Evolutionary conservation across 2,797 vertebrate genomes (phyloP), one percentile per base, ranked within the genome.

Genomic region (Poeciliopsis presidionis): DNA sequence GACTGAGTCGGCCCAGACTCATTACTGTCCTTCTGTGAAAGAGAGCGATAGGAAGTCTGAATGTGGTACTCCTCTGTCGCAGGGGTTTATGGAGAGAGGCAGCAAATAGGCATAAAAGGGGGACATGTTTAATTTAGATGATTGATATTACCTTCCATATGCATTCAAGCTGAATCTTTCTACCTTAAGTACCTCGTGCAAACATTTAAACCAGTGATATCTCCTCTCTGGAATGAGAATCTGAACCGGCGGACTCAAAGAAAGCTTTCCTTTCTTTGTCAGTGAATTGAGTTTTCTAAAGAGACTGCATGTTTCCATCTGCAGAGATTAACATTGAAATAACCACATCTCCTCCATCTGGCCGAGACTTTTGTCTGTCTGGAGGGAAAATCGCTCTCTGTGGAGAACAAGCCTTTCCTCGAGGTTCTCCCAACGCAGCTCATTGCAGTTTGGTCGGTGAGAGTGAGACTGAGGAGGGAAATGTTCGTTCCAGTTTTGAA

Each of bases 71-170:
- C 22, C 65, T n/a, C 65, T 43, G 11, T 41, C 65, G n/a, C 36
- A 12, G 65, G 65, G 65, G 65, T 43, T 69, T 43, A n/a, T 14
- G 11, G 57, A 25, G 49, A n/a, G 55, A 75, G 72, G 79, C 59
- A 2, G 82, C 57, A 76, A 73, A 75, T 74, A 81, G 76, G 77
- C 57, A 22, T 77, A 77, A 79, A 84, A 78, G 71, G 73, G 77
- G 51, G 69, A 55, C 41, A 74, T 25, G 63, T 87, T 76, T 84
- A 80, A 92, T 91, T 87, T 89, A 76, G 78, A 87, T 86, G 85
- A 89, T 80, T 71, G 84, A 86, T 90, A 86, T 78, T 79, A 5
- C 74, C 76, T 75, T 59, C 63, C 55, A 79, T 87, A 79, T 81
- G 78, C 79, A 61, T 75, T 83, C 53, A 73, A 45, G n/a, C 82